A percentile compares a stretch with the other conserved stretches of the same genome.
Conservation (phyloP, 2,797 vertebrate species). For the Threskiornis aethiopicus region DNA sequence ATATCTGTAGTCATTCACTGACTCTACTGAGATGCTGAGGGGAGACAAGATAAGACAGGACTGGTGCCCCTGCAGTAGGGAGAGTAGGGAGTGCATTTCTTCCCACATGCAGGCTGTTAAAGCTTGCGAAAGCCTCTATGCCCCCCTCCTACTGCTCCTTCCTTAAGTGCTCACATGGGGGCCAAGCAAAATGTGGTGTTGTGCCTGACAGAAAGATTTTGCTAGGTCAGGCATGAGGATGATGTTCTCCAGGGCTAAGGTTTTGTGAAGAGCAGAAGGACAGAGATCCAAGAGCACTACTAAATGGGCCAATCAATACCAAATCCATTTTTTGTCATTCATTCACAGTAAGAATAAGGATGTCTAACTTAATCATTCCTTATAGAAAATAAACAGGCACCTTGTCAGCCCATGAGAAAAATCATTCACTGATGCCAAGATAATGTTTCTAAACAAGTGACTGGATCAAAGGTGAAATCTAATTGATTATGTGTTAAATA, state of each 20-base stretch:
- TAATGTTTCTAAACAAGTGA: slow-evolving; percentile 69
- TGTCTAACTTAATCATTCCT: slow-evolving; percentile 39
- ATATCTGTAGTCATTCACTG: not conserved
- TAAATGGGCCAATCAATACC: slow-evolving; percentile 26
- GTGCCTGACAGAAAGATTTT: not conserved
- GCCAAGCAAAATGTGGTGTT: not conserved
- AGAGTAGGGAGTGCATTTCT: not conserved
- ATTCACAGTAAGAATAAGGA: slow-evolving; percentile 45
- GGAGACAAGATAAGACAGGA: not conserved
- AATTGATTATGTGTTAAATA: slow-evolving; percentile 68
- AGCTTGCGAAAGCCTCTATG: not conserved
- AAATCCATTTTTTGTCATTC: slow-evolving; percentile 48
- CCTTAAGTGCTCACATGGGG: rapidly evolving
- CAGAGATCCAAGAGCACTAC: not conserved
- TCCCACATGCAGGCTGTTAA: not conserved
- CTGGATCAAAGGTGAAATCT: slow-evolving; percentile 68
- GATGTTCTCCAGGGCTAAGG: not conserved
- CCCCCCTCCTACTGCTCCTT: not conserved
- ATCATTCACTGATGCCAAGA: slow-evolving; percentile 32
- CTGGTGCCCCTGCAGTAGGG: not conserved
- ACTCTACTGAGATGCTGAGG: not conserved
- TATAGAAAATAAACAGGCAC: slow-evolving; percentile 61
- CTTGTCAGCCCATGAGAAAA: slow-evolving; percentile 48
- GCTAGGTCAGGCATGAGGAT: not conserved
- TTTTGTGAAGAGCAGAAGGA: not conserved